These are phyloP conservation scores for Argya squamiceps DNA, from an alignment of 2,797 vertebrate genomes.

Conservation along the genomic window DNA sequence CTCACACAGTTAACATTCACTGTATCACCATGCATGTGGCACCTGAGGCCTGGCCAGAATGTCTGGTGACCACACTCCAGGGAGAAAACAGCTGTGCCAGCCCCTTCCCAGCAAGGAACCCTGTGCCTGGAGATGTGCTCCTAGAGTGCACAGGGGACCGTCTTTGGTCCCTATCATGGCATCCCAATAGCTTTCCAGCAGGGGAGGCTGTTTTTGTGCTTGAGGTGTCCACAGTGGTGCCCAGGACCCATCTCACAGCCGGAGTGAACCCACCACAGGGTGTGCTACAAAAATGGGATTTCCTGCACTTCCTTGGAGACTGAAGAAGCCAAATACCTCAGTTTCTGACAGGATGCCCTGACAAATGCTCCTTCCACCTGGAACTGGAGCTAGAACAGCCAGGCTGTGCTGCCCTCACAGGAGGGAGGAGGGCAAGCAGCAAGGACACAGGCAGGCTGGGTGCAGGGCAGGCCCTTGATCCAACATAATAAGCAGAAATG, in stretches of 20 bases:
- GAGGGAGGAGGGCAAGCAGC: fast-evolving
- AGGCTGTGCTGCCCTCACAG: fast-evolving
- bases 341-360: not conserved
- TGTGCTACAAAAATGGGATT: fast-evolving
- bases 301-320: fast-evolving
- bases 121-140: not conserved
- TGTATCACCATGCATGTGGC: fast-evolving
- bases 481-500: not conserved
- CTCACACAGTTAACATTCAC: fast-evolving
- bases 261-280: fast-evolving
- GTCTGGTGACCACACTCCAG: fast-evolving
- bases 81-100: fast-evolving
- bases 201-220: not conserved
- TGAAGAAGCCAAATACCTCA: not conserved
- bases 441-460: fast-evolving
- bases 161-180: fast-evolving
- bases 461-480: not conserved
- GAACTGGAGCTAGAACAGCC: not conserved
- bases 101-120: not conserved
- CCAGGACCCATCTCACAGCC: fast-evolving
- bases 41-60: fast-evolving
- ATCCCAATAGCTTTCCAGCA: not conserved
- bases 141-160: not conserved
- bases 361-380: not conserved
- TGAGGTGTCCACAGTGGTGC: fast-evolving